Evolutionary conservation across 2,113 vertebrate species (phyloP), one percentile per base, ranked within the genome.

Genomic region (Hippocampus abdominalis): DNA sequence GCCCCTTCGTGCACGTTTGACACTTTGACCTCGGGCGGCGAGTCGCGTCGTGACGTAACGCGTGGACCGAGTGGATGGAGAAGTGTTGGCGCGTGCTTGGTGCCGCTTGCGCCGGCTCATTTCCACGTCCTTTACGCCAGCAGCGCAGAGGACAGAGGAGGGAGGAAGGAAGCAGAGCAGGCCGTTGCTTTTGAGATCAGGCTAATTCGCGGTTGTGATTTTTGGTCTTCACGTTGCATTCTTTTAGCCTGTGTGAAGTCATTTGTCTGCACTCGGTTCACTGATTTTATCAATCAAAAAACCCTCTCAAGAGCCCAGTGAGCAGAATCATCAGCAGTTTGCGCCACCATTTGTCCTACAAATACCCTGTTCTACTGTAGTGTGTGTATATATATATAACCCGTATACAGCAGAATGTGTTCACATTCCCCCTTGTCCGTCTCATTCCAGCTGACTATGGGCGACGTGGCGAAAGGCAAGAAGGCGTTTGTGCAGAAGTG

Each of bases 401-500:
- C 16, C 18, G 1, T n/a, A n/a, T 53, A n/a, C 20, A 53, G 2
- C 51, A 11, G 51, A 23, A 54, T 54, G 51, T 23, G 51, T n/a
- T 54, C 2, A 54, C 9, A 11, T n/a, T 54, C 8, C 3, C 3
- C n/a, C 1, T 10, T 3, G 8, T 8, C 42, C 5, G 23, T 68
- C 46, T 56, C 23, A 5, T 64, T 64, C 1, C 64, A 87, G 86
- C 29, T 21, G 46, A 89, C 72, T 20, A 94, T 92, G 92, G 91
- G 87, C 77, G 90, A 94, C 84, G 61, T 81, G 59, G 90, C 87
- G 21, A 92, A 94, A 71, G 91, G 92, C 84, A 94, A 92, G 85
- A 92, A 91, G 84, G 82, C 89, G 11, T 96, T 95, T 42, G 83
- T 92, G 81, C 91, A 94, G 81, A 93, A 95, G 88, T 95, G 91